Evolutionary conservation across 2,888 invertebrate genomes (phyloP), one percentile per base, ranked within the genome.

Genomic region (Leptarthrus brevirostris): DNA sequence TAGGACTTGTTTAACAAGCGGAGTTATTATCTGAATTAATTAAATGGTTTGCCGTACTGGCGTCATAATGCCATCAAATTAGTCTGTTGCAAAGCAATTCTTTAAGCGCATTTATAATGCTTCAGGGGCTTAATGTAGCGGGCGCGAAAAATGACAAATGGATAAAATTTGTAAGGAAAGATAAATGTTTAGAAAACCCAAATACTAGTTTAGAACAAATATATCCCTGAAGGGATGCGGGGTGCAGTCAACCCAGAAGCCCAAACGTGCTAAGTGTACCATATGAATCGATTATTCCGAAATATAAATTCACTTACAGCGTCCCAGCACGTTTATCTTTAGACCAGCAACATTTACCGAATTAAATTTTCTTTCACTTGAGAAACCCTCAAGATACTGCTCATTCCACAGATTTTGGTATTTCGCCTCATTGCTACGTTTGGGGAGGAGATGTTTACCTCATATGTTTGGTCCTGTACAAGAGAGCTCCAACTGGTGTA

Each of bases 261-360:
- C 47, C 20, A 26, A 14, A 66, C 47, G 73, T 73, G 73, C 73
- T 54, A 66, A 73, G 73, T 73, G 54, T 73, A 73, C 54, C 73
- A 73, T 73, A 73, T 66, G 73, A 73, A 73, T 73, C 73, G 73
- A 73, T 73, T 73, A 73, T 73, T 73, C 73, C 73, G 40, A 73
- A 66, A 66, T 73, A 73, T 73, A 73, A 73, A 73, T 73, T 73
- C 73, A 66, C 73, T 64, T 58, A 61, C 47, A 66, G 64, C 64
- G 26, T 47, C 64, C 47, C 47, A 16, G 24, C 64, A 72, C 72
- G 58, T 44, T 72, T 72, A 72, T 72, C 72, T 58, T 49, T 47
- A 56, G 58, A 72, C 72, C 72, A 58, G 58, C 56, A 72, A 72
- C 56, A 72, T 72, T 72, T 47, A 56, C 72, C 58, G 72, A 72